Evolutionary conservation across 2,113 vertebrate genomes (phyloP).

Genomic region (Callocephalon fimbriatum): DNA sequence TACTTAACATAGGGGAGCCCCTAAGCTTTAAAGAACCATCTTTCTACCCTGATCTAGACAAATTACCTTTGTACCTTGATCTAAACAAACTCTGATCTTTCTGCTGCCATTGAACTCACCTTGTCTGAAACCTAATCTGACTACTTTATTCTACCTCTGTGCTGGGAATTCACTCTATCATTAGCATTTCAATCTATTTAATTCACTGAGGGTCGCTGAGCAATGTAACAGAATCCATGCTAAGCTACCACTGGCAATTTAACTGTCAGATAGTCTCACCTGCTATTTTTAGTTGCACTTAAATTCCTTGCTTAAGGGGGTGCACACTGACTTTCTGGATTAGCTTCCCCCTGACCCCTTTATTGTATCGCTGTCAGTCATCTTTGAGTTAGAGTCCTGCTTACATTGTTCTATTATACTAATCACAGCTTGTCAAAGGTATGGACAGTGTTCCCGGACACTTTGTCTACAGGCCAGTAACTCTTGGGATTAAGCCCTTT

Average conservation of each 20-base stretch:
- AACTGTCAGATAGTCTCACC: slow-evolving; percentile 65
- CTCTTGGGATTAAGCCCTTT: not conserved
- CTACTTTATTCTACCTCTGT: slow-evolving; percentile 66
- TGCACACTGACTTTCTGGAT: slow-evolving; percentile 45
- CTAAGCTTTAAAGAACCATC: slow-evolving; percentile 35
- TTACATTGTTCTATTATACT: slow-evolving; percentile 11
- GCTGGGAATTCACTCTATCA: slow-evolving; percentile 67
- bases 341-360: not conserved
- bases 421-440: slow-evolving; percentile 15
- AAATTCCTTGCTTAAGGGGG: slow-evolving; percentile 33
- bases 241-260: slow-evolving; percentile 68
- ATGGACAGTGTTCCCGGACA: not conserved
- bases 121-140: slow-evolving; percentile 72
- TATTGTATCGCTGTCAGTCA: slow-evolving; percentile 34
- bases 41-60: slow-evolving; percentile 40
- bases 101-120: slow-evolving; percentile 62
- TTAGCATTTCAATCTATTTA: slow-evolving; percentile 77
- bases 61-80: slow-evolving; percentile 56
- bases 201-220: slow-evolving; percentile 70
- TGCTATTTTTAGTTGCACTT: slow-evolving; percentile 62
- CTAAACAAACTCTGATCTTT: slow-evolving; percentile 68
- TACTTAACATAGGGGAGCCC: slow-evolving; percentile 20
- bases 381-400: not conserved
- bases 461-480: not conserved
- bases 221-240: slow-evolving; percentile 56